Evolutionary conservation across 2,888 invertebrate species (phyloP), one percentile per base, ranked within the genome.

Genomic region (Pachliopta kotzebuea): DNA sequence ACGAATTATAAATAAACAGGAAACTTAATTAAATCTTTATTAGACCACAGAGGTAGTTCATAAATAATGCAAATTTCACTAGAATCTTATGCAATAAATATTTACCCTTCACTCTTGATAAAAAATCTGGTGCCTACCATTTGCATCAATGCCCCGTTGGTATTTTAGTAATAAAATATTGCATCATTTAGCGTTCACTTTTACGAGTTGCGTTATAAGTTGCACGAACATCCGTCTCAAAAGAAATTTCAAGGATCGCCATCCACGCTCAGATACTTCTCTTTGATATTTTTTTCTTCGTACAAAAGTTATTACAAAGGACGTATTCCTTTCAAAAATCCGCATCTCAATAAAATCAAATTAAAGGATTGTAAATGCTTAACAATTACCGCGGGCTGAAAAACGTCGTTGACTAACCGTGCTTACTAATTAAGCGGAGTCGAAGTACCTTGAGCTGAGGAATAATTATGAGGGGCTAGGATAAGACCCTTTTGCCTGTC

Each of bases 141-240:
- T 77, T 76, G 75, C 79, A 75, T 78, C 72, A 79, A 77, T 78
- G 76, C 72, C 72, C 74, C 76, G 78, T 74, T 77, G 74, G 74
- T 83, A 80, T 78, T 76, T 81, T 75, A 79, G 79, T 81, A 82
- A 83, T 87, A 84, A 85, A 84, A 80, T 76, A 76, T 89, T 89
- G 77, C 89, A 75, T 89, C 85, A 89, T 69, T 68, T 73, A 74
- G 83, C 88, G 78, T 84, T 89, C 87, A 87, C 88, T 89, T 88
- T 87, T 86, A 79, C 76, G 50, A 81, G 77, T 88, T 84, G 84
- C 84, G 85, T 84, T 87, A 86, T 84, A 85, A 69, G 80, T 86
- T 88, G 82, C 86, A 87, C 79, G 86, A 87, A 88, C 85, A 88
- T 88, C 86, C 89, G 88, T 77, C 77, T 80, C 69, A 71, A 82